Conservation (phyloP, 2,888 invertebrate species). For the Yponomeuta evonymella region DNA sequence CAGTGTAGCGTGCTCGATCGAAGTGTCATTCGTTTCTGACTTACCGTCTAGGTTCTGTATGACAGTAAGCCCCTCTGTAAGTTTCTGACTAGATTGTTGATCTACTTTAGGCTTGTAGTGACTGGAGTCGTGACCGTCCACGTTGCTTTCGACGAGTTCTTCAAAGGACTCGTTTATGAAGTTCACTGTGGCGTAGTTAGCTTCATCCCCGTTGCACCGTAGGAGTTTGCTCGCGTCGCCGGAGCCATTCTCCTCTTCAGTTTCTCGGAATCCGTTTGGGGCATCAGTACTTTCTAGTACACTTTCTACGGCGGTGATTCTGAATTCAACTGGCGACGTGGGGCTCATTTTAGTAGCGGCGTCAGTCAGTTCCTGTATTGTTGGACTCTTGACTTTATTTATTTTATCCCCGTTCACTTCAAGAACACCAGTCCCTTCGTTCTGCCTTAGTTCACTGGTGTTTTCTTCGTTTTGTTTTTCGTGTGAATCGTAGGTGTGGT, state of each 20-base stretch:
- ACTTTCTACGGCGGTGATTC: not conserved
- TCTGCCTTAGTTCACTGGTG: not conserved
- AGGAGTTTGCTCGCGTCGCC: not conserved
- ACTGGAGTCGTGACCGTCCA: conserved; percentile 51
- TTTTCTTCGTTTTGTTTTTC: conserved; percentile 22
- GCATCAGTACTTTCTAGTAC: not conserved
- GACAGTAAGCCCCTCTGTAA: not conserved
- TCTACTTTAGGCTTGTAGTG: conserved; percentile 42
- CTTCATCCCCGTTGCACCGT: conserved; percentile 47
- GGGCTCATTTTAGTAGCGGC: conserved; percentile 1
- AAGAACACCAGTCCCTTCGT: conserved; percentile 4
- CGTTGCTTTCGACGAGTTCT: conserved; percentile 65
- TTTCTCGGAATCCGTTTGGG: conserved; percentile 7
- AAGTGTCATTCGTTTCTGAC: not conserved
- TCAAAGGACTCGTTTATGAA: conserved; percentile 62
- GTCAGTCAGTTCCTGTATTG: not conserved
- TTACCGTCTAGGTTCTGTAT: conserved; percentile 6
- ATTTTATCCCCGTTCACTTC: conserved; percentile 24
- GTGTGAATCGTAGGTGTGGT: conserved; percentile 44
- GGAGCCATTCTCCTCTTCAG: not conserved
- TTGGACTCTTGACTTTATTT: not conserved
- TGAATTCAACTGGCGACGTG: not conserved
- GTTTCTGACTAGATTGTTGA: conserved; percentile 20
- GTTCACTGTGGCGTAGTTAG: conserved; percentile 59
- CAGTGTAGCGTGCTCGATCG: not conserved